A percentile compares a stretch with the other conserved stretches of the same genome.
Conservation (phyloP, 2,888 invertebrate species). For the Ashinkailepas kermadecensis region DNA sequence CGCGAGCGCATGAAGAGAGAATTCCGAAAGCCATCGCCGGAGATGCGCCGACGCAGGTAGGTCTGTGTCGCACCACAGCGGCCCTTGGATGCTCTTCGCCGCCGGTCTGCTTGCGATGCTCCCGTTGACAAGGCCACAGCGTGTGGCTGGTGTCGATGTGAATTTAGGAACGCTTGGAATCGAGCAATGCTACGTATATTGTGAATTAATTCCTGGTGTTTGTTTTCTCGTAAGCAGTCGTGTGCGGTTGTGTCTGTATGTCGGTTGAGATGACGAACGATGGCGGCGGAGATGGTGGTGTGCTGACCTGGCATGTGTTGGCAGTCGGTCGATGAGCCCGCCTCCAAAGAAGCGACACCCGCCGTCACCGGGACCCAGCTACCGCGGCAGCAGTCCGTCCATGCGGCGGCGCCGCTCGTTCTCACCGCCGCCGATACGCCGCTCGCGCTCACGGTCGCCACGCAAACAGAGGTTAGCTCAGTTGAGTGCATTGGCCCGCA, state of each 20-base stretch:
- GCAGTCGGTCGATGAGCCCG: conserved; percentile 14
- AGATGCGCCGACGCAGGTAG: neutral
- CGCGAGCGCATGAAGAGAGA: conserved; percentile 2
- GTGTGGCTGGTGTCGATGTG: neutral
- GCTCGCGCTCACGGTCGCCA: neutral
- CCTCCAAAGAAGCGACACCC: conserved; percentile 9
- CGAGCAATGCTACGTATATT: neutral
- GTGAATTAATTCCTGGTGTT: neutral
- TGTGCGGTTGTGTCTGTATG: too few relatives aligned
- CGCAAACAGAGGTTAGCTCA: neutral
- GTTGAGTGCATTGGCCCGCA: neutral
- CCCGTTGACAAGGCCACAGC: neutral
- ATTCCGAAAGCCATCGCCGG: neutral
- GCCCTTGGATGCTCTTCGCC: neutral
- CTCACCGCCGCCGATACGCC: neutral
- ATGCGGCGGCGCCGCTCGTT: conserved; percentile 13
- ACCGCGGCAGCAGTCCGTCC: neutral
- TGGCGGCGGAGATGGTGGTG: too few relatives aligned
- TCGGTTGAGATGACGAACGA: too few relatives aligned
- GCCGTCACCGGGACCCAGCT: neutral
- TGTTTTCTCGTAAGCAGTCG: too few relatives aligned
- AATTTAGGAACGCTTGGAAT: neutral
- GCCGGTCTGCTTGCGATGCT: neutral
- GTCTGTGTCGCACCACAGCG: neutral
- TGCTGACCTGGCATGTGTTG: neutral